Conservation (phyloP, 2,888 invertebrate genomes). For the Acleris cristana region DNA sequence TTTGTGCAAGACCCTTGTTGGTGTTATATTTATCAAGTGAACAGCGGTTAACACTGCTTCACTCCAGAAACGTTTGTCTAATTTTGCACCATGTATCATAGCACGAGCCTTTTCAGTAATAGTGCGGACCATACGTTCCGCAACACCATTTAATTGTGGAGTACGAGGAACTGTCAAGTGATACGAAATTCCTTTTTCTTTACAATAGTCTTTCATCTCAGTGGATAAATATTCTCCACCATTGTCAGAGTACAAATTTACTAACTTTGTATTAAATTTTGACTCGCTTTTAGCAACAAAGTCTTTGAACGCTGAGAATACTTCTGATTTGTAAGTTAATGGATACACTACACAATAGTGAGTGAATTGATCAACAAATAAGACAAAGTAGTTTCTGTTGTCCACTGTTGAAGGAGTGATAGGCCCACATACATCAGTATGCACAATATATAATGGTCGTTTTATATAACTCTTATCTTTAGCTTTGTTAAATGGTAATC, state of each 20-base stretch:
- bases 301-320: conserved; percentile 2
- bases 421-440: background rate
- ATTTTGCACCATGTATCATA: too few species aligned
- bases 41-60: too few species aligned
- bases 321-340: background rate
- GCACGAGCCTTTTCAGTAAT: too few species aligned
- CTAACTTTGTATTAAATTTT: conserved; percentile 1
- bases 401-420: conserved; percentile 3
- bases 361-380: background rate
- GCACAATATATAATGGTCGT: background rate
- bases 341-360: background rate
- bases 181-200: background rate
- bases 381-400: background rate
- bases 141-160: too few species aligned
- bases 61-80: too few species aligned
- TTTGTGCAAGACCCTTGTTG: too few species aligned
- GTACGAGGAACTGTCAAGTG: background rate
- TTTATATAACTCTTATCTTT: background rate
- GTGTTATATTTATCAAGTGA: too few species aligned
- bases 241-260: background rate
- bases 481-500: background rate
- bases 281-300: background rate
- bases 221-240: conserved; percentile 2
- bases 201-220: background rate
- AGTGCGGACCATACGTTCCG: too few species aligned